These are phyloP conservation scores for Rhinella marina DNA, from an alignment of 2,797 vertebrate species.

Conservation along the genomic window DNA sequence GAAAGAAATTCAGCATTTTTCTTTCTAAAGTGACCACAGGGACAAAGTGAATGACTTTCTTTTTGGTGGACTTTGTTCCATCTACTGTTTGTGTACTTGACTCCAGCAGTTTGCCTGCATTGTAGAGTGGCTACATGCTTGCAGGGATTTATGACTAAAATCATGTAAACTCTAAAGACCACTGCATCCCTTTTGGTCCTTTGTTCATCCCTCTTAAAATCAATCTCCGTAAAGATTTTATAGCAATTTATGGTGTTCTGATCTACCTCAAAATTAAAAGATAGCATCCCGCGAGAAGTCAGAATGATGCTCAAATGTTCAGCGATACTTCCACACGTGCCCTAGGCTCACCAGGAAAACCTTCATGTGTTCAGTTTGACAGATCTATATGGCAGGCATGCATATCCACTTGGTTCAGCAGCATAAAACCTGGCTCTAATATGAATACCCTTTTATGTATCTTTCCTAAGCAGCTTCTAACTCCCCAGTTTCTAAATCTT, in stretches of 20 bases:
- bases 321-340: not conserved
- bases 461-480: slow-evolving; percentile 34
- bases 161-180: slow-evolving; percentile 22
- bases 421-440: slow-evolving; percentile 56
- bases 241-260: slow-evolving; percentile 9
- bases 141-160: slow-evolving; percentile 18
- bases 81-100: slow-evolving; percentile 7
- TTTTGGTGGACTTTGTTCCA: not conserved
- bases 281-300: slow-evolving; percentile 73
- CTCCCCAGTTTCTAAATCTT: slow-evolving; percentile 34
- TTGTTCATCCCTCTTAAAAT: not conserved
- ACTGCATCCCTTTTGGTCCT: slow-evolving; percentile 25
- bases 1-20: not conserved
- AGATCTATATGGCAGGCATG: slow-evolving; percentile 78
- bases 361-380: slow-evolving; percentile 12
- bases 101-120: not conserved
- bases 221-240: slow-evolving; percentile 14
- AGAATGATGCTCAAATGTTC: slow-evolving; percentile 47
- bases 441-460: slow-evolving; percentile 12
- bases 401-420: slow-evolving; percentile 73
- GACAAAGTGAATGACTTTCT: not conserved
- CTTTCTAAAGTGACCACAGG: not conserved
- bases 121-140: slow-evolving; percentile 23
- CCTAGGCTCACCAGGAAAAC: not conserved
- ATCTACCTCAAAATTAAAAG: slow-evolving; percentile 1